Evolutionary conservation across 2,888 invertebrate species (phyloP), one percentile per base, ranked within the genome.

Genomic region (Folsomia candida): DNA sequence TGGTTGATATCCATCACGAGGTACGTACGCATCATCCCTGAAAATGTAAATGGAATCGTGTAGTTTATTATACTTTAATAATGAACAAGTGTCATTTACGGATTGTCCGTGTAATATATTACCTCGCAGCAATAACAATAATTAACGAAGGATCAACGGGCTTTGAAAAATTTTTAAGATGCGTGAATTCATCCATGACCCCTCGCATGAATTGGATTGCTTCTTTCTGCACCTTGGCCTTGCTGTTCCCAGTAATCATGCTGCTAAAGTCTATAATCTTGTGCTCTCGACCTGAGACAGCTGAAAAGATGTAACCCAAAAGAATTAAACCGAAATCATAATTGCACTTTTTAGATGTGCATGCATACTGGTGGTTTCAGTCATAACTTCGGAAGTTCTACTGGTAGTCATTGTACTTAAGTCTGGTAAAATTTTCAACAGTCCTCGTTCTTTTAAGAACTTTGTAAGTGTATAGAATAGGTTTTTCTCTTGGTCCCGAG

Each of bases 151-250:
- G 92, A 82, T 98, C 97, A 64, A 89, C 89, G 0, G 87, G 88
- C 20, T 89, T 86, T 1, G 94, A 91, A 82, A 96, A 99, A 84
- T 97, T 96, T 77, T 90, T 92, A 54, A 99, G 85, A 85, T 97
- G 97, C 0, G 98, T 99, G 83, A 96, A 98, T 83, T 98, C 97
- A 82, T 99, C 98, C 98, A 99, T 98, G 79, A 98, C 90, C 0
- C 97, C 96, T 63, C 93, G 86, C 97, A 98, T 97, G 82, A 98
- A 97, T 84, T 93, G 91, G 68, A 93, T 80, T 0, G 93, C 92
- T 83, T 94, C 92, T 79, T 88, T 59, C 22, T 68, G 68, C 59
- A 71, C 65, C 26, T 71, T 71, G 3, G 14, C 22, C 47, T 70
- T 69, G 18, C 26, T 27, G 18, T 28, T 61, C 54, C 63, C 24